phyloP scores from a whole-genome alignment of 1,140 invertebrate genomes.

The Heliconius hewitsoni region DNA sequence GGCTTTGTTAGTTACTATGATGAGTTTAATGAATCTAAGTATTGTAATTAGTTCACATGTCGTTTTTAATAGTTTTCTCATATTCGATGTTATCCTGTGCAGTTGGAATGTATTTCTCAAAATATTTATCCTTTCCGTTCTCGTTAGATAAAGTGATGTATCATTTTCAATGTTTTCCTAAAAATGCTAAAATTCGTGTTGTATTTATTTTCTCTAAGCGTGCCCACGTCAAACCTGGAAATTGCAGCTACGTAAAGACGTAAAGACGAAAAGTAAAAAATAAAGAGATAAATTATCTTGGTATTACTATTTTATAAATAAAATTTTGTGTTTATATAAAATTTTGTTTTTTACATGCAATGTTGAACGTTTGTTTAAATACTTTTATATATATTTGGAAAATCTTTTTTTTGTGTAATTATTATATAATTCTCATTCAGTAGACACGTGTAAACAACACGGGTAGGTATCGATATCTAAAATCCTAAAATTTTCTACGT shows the following conservation, averaged over 20 bases:
- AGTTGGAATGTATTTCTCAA: background rate
- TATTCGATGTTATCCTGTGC: background rate
- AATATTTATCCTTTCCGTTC: too few relatives aligned
- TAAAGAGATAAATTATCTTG: background rate
- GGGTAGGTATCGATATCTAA: too few relatives aligned
- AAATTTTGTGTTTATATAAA: background rate
- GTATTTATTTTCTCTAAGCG: too few relatives aligned
- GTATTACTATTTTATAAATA: background rate
- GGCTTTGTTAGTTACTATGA: too few relatives aligned
- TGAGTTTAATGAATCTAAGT: too few relatives aligned
- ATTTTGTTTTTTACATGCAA: background rate
- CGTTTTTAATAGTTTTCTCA: background rate
- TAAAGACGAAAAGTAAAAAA: background rate
- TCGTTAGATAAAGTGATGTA: too few relatives aligned
- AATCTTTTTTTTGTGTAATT: background rate
- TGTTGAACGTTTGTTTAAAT: background rate
- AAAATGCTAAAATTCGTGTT: background rate
- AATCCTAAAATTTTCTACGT: background rate
- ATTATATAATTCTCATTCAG: background rate
- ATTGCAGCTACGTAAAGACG: background rate
- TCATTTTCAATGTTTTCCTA: background rate
- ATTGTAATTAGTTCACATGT: too few relatives aligned
- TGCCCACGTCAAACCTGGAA: background rate
- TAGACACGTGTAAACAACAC: background rate
- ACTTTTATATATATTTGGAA: background rate